Evolutionary conservation across 2,888 invertebrate genomes (phyloP).

Genomic region (Melieria crassipennis): DNA sequence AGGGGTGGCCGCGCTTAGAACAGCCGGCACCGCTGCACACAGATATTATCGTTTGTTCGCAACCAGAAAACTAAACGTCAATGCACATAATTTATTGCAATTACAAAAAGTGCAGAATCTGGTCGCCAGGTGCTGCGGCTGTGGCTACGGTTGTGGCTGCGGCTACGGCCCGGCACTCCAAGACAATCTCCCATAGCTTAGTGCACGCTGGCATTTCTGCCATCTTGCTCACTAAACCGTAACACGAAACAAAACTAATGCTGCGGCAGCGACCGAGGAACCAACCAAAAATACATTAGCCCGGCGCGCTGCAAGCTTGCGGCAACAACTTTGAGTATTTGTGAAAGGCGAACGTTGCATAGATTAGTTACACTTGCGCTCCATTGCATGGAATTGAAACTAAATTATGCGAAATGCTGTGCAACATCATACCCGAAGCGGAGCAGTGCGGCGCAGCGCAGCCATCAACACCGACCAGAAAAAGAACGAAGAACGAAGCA

Average conservation of each 20-base stretch:
- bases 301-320: not conserved
- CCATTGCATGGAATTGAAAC: constrained; percentile 55
- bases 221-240: constrained; percentile 6
- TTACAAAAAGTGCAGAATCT: constrained; percentile 18
- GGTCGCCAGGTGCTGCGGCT: not conserved
- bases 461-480: too few relatives aligned
- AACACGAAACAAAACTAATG: not conserved
- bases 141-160: not conserved
- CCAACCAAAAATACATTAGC: constrained; percentile 27
- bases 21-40: too few relatives aligned
- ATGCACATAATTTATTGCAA: constrained; percentile 26
- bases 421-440: constrained; percentile 3
- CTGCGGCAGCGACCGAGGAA: constrained; percentile 6
- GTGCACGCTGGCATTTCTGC: not conserved
- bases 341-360: constrained; percentile 42
- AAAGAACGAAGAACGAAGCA: too few relatives aligned
- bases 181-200: too few relatives aligned
- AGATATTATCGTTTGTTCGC: too few relatives aligned
- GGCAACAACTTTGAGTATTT: constrained; percentile 5
- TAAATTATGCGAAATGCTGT: constrained; percentile 57
- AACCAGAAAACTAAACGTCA: constrained; percentile 21
- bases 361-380: constrained; percentile 60
- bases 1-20: too few relatives aligned
- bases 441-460: too few relatives aligned
- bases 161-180: not conserved